Percentiles rank a stretch among this genome's conserved stretches.
Conservation (phyloP, 2,797 vertebrate species). For the Pipistrellus nathusii region DNA sequence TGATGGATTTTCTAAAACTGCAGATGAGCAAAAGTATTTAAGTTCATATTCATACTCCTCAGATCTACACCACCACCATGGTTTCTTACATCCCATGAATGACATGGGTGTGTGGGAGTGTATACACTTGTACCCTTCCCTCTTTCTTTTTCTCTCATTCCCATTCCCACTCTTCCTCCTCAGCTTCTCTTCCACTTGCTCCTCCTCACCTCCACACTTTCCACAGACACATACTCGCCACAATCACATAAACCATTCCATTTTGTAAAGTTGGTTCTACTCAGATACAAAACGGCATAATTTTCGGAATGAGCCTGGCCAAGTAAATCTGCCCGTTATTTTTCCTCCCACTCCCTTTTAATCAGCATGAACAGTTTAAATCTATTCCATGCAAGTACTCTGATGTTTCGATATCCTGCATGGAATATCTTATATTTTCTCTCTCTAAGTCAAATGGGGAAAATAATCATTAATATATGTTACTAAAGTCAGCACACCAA, state of each 20-base stretch:
- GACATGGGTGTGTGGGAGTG: background rate
- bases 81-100: constrained; percentile 50
- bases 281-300: constrained; percentile 67
- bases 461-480: background rate
- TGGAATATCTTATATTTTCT: constrained; percentile 35
- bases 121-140: background rate
- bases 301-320: background rate
- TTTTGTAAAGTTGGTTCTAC: constrained; percentile 77
- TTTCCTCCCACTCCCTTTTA: background rate
- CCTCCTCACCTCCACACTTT: background rate
- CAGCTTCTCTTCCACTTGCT: constrained; percentile 28
- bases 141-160: background rate
- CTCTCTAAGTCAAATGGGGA: background rate
- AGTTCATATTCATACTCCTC: constrained; percentile 12
- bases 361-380: background rate
- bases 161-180: background rate
- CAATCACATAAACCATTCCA: constrained; percentile 68
- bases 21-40: constrained; percentile 81
- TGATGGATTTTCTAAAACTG: constrained; percentile 73
- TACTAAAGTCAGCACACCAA: background rate
- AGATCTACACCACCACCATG: constrained; percentile 12
- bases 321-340: constrained; percentile 9
- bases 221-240: constrained; percentile 44
- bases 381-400: background rate
- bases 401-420: background rate